Base-by-base conservation (phyloP, 1,140 invertebrate species). In the Orussus abietinus region DNA sequence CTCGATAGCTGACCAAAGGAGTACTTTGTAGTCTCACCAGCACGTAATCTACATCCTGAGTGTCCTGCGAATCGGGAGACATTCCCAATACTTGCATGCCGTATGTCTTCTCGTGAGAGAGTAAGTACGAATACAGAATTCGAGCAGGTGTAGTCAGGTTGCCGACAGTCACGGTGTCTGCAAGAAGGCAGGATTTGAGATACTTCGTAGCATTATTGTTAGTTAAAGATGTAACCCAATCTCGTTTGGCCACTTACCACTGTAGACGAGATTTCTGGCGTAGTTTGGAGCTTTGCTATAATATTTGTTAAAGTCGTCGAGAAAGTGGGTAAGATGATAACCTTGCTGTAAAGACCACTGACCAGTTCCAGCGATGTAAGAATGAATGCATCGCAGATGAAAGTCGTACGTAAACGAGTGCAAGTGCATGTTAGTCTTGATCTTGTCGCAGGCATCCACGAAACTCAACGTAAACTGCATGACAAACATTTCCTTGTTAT, bases 401-500 rank as follows among this genome's bases (percentile, higher is more conserved):
- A 88, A 92, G 64, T 92, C 90, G 54, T 91, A 90, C 0, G 88
- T 87, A 59, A 92, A 92, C 1, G 89, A 92, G 69, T 92, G 90
- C 20, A 91, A 72, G 69, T 92, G 90, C 74, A 88, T 81, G 21
- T 76, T 74, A 25, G 78, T 72, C 67, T 85, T 88, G 17, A 88
- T 81, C 58, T 81, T 81, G 58, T 89, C 86, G 64, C 84, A 84
- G 59, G 86, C 83, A 57, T 88, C 86, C 50, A 89, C 65, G 64
- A 90, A 90, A 50, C 79, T 79, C 32, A 82, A 50, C 21, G 79
- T 80, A 57, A 85, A 80, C 81, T 88, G 64, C 32, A 11, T 11
- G 13, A 29, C 1, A 30, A 35, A 19, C 9, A 40, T 38, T 48
- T 34, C 15, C 33, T 7, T 18, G 30, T 18, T 13, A 11, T 21